Percentiles rank a stretch among this genome's conserved stretches.
Conservation (phyloP, 2,113 vertebrate genomes). For the Pelecanoides urinatrix region DNA sequence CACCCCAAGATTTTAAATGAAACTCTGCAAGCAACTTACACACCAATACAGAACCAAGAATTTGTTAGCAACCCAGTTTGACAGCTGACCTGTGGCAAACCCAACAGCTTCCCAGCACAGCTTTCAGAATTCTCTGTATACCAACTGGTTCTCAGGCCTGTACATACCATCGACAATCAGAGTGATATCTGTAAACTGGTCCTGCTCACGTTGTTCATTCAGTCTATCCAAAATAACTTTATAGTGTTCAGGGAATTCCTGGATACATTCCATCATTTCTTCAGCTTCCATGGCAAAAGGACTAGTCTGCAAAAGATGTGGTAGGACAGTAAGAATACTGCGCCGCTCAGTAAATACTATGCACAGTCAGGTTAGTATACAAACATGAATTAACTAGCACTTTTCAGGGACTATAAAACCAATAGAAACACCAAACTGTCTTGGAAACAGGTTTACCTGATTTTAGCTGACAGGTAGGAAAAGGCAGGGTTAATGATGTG, state of each 20-base stretch:
- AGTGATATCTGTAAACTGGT: slow-evolving; percentile 98
- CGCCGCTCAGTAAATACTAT: background rate
- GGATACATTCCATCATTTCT: slow-evolving; percentile 79
- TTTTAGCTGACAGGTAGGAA: background rate
- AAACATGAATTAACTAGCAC: background rate
- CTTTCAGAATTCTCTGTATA: background rate
- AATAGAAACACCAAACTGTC: background rate
- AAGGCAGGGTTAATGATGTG: background rate
- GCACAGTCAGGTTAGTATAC: background rate
- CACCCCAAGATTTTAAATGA: background rate
- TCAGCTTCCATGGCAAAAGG: slow-evolving; percentile 84
- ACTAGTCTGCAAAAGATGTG: slow-evolving; percentile 54
- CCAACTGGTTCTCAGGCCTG: background rate
- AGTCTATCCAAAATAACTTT: slow-evolving; percentile 97
- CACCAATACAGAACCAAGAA: background rate
- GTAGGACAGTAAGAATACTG: background rate
- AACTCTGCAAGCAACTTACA: background rate
- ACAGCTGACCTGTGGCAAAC: background rate
- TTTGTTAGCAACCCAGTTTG: background rate
- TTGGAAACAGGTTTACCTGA: background rate
- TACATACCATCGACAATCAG: slow-evolving; percentile 93
- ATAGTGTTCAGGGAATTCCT: slow-evolving; percentile 92
- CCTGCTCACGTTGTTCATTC: slow-evolving; percentile 92
- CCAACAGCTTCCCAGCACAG: background rate
- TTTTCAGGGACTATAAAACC: background rate